Evolutionary conservation across 2,113 vertebrate genomes (phyloP), one percentile per base, ranked within the genome.

Genomic region (Phyllopteryx taeniolatus): DNA sequence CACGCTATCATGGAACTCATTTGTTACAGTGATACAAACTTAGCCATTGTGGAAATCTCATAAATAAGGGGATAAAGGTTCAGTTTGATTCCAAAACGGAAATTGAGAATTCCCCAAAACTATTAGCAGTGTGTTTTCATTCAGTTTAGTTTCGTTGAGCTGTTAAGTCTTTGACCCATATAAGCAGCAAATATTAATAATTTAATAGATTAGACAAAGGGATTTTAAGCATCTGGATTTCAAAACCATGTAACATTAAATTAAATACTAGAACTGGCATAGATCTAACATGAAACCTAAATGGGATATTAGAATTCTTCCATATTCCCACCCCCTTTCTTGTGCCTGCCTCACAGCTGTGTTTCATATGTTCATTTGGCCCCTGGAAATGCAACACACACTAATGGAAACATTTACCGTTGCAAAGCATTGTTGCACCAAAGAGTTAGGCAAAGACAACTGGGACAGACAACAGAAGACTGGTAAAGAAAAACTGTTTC

Each of bases 321-420:
- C 66, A 70, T 82, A 73, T 70, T 67, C 57, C 76, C 78, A 59
- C 84, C 75, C 83, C 72, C 79, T 77, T 79, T 74, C 76, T 83
- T 82, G 78, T 80, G 80, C 66, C 74, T 79, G 71, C 81, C 81
- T 82, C 85, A 88, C 92, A 92, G 92, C 90, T 93, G 91, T 80
- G 82, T 85, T 82, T 93, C 92, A 93, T 90, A 91, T 92, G 90
- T 88, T 87, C 85, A 66, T 74, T 85, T 84, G 82, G 90, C 87
- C 88, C 84, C 77, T 88, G 83, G 83, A 88, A 79, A 85, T 90
- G 83, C 90, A 85, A 90, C 85, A 89, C 86, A 88, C 74, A 75
- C 87, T 82, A 89, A 86, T 84, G 87, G 82, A 85, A 91, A 90
- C 85, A 87, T 92, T 91, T 87, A 89, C 86, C 83, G 82, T 87